Conservation (phyloP, 2,113 vertebrate species). For the Entomyzon cyanotis region DNA sequence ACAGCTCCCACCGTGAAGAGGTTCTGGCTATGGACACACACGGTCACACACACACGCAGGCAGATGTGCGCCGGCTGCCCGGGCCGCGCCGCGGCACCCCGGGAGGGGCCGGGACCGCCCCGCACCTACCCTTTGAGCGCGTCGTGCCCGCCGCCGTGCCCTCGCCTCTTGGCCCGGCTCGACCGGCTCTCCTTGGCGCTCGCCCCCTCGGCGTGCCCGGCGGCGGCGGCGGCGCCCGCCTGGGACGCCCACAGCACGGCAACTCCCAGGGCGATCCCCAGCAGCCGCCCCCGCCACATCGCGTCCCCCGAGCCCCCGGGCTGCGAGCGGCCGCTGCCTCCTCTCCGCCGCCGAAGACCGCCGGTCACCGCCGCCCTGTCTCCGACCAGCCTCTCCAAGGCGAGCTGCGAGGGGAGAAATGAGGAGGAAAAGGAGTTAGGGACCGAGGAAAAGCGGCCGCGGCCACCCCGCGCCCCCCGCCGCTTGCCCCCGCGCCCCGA, state of each 20-base stretch:
- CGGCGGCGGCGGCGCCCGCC: slow-evolving; percentile 69
- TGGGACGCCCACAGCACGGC: slow-evolving; percentile 77
- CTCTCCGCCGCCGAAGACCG: neutral
- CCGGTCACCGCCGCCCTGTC: neutral
- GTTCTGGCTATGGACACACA: fast-evolving
- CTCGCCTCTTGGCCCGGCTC: slow-evolving; percentile 90
- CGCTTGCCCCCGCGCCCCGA: neutral
- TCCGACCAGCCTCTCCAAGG: neutral
- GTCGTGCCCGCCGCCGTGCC: slow-evolving; percentile 82
- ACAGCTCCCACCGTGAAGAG: neutral
- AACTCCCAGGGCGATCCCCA: slow-evolving; percentile 68
- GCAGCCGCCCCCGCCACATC: too few relatives aligned
- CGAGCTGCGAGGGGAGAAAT: neutral
- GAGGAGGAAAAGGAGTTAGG: neutral
- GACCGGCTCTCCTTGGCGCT: slow-evolving; percentile 79
- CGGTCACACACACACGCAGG: neutral
- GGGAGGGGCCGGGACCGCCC: neutral
- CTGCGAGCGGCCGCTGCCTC: slow-evolving; percentile 27
- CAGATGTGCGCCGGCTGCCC: neutral
- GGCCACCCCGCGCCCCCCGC: neutral
- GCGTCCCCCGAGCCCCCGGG: too few relatives aligned
- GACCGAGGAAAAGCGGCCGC: neutral
- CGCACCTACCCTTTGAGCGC: slow-evolving; percentile 89
- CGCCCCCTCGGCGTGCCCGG: slow-evolving; percentile 67
- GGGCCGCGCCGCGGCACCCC: neutral